Conservation (phyloP, 2,888 invertebrate species). For the Lasioglossum calceatum region DNA sequence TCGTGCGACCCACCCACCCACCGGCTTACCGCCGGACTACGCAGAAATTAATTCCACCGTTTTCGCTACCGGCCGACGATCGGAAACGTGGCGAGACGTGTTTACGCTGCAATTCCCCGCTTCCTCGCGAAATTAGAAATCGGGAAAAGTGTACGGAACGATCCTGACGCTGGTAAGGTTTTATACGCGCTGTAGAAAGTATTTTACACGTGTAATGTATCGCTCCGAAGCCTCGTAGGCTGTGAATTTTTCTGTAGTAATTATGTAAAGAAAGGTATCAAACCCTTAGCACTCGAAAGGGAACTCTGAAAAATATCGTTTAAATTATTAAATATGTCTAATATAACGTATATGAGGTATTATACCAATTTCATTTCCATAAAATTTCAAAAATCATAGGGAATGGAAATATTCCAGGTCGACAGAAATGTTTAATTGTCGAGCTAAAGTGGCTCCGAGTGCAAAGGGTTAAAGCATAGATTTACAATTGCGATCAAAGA, state of each 20-base stretch:
- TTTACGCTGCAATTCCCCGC: neutral
- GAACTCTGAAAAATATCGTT: no score
- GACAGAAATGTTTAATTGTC: no score
- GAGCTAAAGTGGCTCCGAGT: no score
- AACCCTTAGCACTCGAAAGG: no score
- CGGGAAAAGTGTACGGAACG: neutral
- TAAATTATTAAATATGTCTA: no score
- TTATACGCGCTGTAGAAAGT: neutral
- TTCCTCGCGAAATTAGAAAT: conserved; percentile 3
- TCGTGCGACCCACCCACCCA: neutral
- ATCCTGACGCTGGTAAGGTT: neutral
- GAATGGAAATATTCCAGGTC: no score
- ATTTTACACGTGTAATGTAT: neutral
- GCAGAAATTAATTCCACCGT: conserved; percentile 18
- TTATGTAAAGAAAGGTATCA: no score
- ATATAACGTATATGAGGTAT: no score
- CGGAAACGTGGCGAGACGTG: neutral
- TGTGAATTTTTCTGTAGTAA: neutral
- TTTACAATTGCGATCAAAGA: neutral
- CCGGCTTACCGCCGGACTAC: neutral
- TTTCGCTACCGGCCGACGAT: neutral
- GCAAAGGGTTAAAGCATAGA: neutral
- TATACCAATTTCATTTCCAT: no score
- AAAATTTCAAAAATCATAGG: no score
- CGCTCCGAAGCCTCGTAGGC: neutral